Percentiles rank a stretch among this genome's conserved stretches.
These are phyloP conservation scores for Tauraco hartlaubi DNA, from an alignment of 2,797 vertebrate genomes.

Conservation along the genomic window DNA sequence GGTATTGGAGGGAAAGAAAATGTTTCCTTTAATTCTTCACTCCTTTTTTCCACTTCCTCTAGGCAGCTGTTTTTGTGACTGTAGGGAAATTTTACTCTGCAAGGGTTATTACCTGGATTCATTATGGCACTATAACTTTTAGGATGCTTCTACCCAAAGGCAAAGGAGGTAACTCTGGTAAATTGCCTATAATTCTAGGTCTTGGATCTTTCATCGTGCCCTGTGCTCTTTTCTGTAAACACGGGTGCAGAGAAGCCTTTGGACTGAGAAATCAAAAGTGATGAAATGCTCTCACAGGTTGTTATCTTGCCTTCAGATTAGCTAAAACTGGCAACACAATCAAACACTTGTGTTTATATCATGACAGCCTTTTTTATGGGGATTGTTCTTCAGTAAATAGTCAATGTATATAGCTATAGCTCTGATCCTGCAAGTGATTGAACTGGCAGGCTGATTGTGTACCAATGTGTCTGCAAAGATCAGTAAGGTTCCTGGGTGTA, in stretches of 20 bases:
- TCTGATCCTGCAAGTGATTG: not conserved
- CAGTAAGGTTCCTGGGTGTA: not conserved
- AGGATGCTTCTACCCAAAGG: slow-evolving; percentile 46
- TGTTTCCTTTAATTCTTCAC: not conserved
- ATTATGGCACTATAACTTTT: slow-evolving; percentile 42
- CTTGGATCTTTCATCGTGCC: slow-evolving; percentile 54
- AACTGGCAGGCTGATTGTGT: not conserved
- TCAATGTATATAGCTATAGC: not conserved
- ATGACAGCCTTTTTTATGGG: not conserved
- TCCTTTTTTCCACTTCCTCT: not conserved
- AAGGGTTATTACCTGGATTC: slow-evolving; percentile 66
- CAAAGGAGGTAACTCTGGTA: slow-evolving; percentile 46
- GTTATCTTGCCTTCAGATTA: slow-evolving; percentile 11
- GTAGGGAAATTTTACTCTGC: slow-evolving; percentile 24
- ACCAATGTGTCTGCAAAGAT: not conserved
- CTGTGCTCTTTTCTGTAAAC: slow-evolving; percentile 1
- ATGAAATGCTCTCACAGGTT: slow-evolving; percentile 1
- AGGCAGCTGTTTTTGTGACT: not conserved
- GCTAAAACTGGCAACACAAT: not conserved
- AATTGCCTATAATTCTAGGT: slow-evolving; percentile 71
- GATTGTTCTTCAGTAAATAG: not conserved
- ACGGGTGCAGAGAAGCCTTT: not conserved
- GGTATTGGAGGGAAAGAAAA: not conserved
- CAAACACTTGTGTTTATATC: not conserved
- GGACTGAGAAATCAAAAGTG: slow-evolving; percentile 26